A percentile compares a stretch with the other conserved stretches of the same genome.
Evolutionary conservation across 2,888 invertebrate species (phyloP).

Genomic region (Mycalesis mineus): DNA sequence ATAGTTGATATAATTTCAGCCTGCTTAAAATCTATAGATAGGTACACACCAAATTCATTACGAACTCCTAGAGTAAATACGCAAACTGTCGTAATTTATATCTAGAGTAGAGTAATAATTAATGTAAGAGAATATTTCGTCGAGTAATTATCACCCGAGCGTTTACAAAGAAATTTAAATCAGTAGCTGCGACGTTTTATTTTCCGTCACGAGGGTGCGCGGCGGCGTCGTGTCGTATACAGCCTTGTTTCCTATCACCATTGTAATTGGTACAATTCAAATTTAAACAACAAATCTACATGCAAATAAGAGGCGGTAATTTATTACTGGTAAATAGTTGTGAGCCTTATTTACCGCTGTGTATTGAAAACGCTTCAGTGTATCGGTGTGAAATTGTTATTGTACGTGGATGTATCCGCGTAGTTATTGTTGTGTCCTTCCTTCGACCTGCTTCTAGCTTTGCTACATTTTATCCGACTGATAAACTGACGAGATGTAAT

Average conservation of each 20-base stretch:
- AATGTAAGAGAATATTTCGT: no score
- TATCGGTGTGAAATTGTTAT: slow-evolving; percentile 11
- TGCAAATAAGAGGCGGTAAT: slow-evolving; percentile 35
- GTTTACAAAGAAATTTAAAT: slow-evolving; percentile 37
- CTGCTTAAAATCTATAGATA: no score
- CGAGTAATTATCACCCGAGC: slow-evolving; percentile 35
- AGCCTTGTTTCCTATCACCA: slow-evolving; percentile 39
- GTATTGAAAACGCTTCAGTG: slow-evolving; percentile 15
- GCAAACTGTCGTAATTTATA: no score
- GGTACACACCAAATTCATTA: no score
- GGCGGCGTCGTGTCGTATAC: slow-evolving; percentile 36
- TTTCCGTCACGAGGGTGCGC: slow-evolving; percentile 37
- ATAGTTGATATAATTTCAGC: no score
- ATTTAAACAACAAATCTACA: slow-evolving; percentile 37
- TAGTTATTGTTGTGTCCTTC: slow-evolving; percentile 2
- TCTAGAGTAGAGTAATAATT: no score
- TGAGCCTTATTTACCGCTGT: slow-evolving; percentile 8
- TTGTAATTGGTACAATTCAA: slow-evolving; percentile 40
- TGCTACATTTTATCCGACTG: not conserved
- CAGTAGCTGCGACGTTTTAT: slow-evolving; percentile 31
- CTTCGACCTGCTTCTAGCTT: slow-evolving; percentile 1
- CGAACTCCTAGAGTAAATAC: no score
- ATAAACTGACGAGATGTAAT: no score
- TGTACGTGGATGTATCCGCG: slow-evolving; percentile 1
- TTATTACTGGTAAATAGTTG: slow-evolving; percentile 33